Conservation (phyloP, 2,888 invertebrate genomes). For the Epinotia brunnichana region DNA sequence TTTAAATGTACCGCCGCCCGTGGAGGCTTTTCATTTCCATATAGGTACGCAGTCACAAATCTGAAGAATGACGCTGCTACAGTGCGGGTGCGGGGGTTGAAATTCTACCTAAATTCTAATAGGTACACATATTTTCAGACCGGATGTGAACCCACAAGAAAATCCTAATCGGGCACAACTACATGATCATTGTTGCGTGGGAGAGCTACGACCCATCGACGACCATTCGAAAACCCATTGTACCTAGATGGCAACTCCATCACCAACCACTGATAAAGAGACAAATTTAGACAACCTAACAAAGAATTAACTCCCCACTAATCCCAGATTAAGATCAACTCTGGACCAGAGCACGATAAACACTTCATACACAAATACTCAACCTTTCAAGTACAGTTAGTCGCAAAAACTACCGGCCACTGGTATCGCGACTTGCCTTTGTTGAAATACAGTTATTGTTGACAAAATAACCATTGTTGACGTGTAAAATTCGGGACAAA, state of each 20-base stretch:
- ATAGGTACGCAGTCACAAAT: no score
- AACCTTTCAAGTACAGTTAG: constrained; percentile 66
- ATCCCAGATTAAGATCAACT: constrained; percentile 80
- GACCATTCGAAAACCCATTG: constrained; percentile 62
- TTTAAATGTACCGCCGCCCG: no score
- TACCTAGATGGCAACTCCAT: constrained; percentile 70
- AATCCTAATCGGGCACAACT: constrained; percentile 53
- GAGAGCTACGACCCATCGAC: constrained; percentile 56
- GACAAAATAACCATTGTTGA: constrained; percentile 77
- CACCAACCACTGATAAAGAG: constrained; percentile 55
- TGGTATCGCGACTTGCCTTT: constrained; percentile 54
- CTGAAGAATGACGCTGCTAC: no score
- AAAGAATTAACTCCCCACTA: constrained; percentile 70
- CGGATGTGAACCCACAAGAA: constrained; percentile 60
- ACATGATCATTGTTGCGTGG: constrained; percentile 61
- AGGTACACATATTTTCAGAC: constrained; percentile 43
- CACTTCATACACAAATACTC: constrained; percentile 74
- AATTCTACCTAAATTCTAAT: not conserved
- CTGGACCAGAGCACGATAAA: constrained; percentile 70
- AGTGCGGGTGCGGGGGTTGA: not conserved
- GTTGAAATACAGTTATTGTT: constrained; percentile 78
- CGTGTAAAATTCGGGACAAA: constrained; percentile 64
- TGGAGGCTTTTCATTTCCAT: not conserved
- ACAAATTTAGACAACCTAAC: constrained; percentile 65
- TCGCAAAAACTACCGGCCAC: constrained; percentile 59